These are phyloP conservation scores for Stegostoma tigrinum DNA, from an alignment of 2,113 vertebrate genomes.

Conservation along the genomic window DNA sequence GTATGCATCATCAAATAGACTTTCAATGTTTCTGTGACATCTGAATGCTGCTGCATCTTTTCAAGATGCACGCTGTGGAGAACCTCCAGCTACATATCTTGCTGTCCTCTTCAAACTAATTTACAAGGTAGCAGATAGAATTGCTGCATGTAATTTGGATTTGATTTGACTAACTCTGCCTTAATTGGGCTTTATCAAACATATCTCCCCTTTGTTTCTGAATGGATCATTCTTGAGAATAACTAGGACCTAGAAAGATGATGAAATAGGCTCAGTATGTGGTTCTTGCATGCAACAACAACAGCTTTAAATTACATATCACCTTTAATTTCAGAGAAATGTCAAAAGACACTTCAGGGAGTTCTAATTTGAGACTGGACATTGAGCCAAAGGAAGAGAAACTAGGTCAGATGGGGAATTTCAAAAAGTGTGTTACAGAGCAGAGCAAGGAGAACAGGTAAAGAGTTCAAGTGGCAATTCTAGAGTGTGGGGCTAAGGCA, in stretches of 20 bases:
- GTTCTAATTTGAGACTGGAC: background rate
- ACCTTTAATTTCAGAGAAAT: background rate
- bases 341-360: background rate
- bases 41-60: background rate
- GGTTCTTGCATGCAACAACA: background rate
- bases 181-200: background rate
- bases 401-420: background rate
- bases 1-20: background rate
- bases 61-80: background rate
- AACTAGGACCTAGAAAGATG: constrained; percentile 3
- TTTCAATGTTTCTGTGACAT: background rate
- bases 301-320: background rate
- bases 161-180: background rate
- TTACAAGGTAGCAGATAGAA: background rate
- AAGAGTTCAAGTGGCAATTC: background rate
- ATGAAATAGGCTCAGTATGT: background rate
- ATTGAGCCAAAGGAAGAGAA: background rate
- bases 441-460: background rate
- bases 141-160: background rate
- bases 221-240: background rate
- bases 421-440: background rate
- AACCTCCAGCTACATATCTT: background rate
- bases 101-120: background rate
- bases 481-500: background rate
- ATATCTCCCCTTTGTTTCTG: background rate